phyloP scores from a whole-genome alignment of 2,797 vertebrate genomes.

The Leptatherina wallacei region DNA sequence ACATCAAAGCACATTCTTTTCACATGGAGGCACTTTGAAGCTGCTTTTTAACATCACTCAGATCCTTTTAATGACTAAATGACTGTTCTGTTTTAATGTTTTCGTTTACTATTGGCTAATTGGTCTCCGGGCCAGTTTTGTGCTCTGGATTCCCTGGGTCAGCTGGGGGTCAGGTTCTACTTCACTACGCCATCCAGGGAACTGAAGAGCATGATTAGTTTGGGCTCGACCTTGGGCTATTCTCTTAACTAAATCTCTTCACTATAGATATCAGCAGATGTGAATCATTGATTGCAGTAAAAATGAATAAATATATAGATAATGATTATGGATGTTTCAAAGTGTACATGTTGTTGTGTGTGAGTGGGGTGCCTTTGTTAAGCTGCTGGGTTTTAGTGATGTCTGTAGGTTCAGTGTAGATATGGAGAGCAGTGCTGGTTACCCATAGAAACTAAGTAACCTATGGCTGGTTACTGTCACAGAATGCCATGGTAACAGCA shows the following conservation, averaged over 20 bases:
- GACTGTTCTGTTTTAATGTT: conserved; percentile 55
- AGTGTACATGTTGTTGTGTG: background rate
- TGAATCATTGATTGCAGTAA: conserved; percentile 33
- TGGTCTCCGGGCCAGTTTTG: conserved; percentile 61
- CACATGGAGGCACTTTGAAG: conserved; percentile 34
- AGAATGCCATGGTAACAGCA: conserved; percentile 76
- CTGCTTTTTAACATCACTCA: conserved; percentile 25
- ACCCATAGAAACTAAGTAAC: conserved; percentile 72
- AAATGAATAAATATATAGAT: background rate
- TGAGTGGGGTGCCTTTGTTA: conserved; percentile 11
- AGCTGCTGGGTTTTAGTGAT: conserved; percentile 4
- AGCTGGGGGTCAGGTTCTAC: conserved; percentile 68
- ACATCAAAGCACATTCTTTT: conserved; percentile 20
- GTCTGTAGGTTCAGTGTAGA: conserved; percentile 33
- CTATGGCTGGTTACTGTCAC: conserved; percentile 66
- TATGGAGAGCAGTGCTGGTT: conserved; percentile 47
- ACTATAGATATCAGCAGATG: conserved; percentile 54
- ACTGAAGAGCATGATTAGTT: conserved; percentile 76
- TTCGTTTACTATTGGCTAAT: conserved; percentile 65
- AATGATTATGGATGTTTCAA: background rate
- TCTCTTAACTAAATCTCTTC: conserved; percentile 53
- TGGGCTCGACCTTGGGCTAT: conserved; percentile 73
- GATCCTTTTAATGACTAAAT: conserved; percentile 57
- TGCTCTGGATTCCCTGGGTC: conserved; percentile 67
- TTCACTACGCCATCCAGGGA: conserved; percentile 74